A percentile compares a stretch with the other conserved stretches of the same genome.
These are phyloP conservation scores for Physocephala rufipes DNA, from an alignment of 2,888 invertebrate genomes.

Conservation along the genomic window DNA sequence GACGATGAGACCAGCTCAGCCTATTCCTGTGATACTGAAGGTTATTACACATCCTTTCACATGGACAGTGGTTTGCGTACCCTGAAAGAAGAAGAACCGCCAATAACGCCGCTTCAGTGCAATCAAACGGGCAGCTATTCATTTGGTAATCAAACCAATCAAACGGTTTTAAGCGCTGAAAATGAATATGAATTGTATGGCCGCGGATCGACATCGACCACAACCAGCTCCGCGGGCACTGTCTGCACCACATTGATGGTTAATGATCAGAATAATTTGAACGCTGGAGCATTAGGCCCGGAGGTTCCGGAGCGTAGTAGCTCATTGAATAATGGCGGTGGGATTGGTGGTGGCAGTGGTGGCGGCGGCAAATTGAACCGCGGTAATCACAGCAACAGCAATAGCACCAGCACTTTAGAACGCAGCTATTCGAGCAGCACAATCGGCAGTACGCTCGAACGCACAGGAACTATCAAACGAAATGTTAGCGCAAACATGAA, in stretches of 20 bases:
- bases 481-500: slow-evolving; percentile 64
- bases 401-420: slow-evolving; percentile 70
- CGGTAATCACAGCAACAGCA: slow-evolving; percentile 67
- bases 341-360: slow-evolving; percentile 51
- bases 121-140: slow-evolving; percentile 73
- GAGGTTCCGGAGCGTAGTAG: slow-evolving; percentile 86
- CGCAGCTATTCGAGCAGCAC: slow-evolving; percentile 67
- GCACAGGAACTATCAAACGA: slow-evolving; percentile 66
- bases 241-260: slow-evolving; percentile 85
- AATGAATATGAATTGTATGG: slow-evolving; percentile 92
- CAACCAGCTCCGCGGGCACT: slow-evolving; percentile 89
- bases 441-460: slow-evolving; percentile 64
- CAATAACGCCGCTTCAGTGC: slow-evolving; percentile 76
- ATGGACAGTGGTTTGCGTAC: slow-evolving; percentile 93
- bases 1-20: slow-evolving; percentile 91
- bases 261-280: slow-evolving; percentile 69
- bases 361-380: slow-evolving; percentile 68
- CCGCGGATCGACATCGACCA: slow-evolving; percentile 90
- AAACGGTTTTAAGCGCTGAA: slow-evolving; percentile 78
- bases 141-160: slow-evolving; percentile 75
- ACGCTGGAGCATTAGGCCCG: slow-evolving; percentile 71
- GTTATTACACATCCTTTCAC: slow-evolving; percentile 97
- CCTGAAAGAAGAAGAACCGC: slow-evolving; percentile 75
- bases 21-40: slow-evolving; percentile 96
- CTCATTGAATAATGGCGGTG: slow-evolving; percentile 67